Conservation (phyloP, 2,797 vertebrate species). For the Phoxinus dragarum region DNA sequence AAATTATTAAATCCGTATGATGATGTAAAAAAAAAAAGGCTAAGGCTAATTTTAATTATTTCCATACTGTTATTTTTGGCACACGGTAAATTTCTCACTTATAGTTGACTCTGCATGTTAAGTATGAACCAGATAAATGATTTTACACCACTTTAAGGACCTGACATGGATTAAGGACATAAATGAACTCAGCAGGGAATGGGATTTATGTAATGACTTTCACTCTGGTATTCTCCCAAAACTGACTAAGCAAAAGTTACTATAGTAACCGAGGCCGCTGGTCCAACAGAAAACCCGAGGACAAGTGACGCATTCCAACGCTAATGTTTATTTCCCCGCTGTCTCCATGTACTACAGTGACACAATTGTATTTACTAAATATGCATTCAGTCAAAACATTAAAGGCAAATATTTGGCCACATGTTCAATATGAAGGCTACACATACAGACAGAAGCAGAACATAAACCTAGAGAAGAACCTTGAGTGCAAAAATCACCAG, state of each 20-base stretch:
- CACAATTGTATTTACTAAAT: neutral
- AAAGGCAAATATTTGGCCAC: neutral
- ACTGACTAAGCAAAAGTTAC: conserved; percentile 63
- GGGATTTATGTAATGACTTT: conserved; percentile 54
- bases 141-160: neutral
- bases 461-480: neutral
- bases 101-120: neutral
- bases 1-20: neutral
- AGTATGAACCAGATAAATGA: neutral
- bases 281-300: conserved; percentile 57
- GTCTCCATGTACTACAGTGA: neutral
- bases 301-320: conserved; percentile 62
- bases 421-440: neutral
- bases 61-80: neutral
- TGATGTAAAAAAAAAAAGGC: too few relatives aligned
- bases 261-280: conserved; percentile 65
- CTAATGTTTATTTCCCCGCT: neutral
- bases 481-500: neutral
- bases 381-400: neutral
- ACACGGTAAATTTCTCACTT: neutral
- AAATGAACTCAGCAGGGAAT: conserved; percentile 47
- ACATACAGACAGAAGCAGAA: neutral
- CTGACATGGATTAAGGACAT: conserved; percentile 10
- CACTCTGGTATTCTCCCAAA: conserved; percentile 71
- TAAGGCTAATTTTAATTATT: neutral